A percentile compares a stretch with the other conserved stretches of the same genome.
Evolutionary conservation across 2,113 vertebrate genomes (phyloP).

Genomic region (Myotis brandtii): DNA sequence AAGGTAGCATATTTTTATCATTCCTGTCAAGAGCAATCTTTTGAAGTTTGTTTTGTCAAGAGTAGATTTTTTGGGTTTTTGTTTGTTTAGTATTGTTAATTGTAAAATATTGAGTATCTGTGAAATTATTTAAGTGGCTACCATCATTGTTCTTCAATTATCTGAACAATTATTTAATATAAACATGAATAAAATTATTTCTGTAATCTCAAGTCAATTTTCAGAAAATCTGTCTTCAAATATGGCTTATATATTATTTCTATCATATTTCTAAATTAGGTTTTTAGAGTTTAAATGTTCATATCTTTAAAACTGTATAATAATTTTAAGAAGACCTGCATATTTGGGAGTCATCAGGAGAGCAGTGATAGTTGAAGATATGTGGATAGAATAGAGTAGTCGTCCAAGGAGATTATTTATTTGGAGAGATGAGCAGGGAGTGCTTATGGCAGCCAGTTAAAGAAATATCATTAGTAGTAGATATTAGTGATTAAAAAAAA

Average conservation of each 20-base stretch:
- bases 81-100: not conserved
- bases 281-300: slow-evolving; percentile 27
- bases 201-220: not conserved
- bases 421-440: not conserved
- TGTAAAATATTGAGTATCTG: not conserved
- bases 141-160: not conserved
- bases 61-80: not conserved
- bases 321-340: not conserved
- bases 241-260: not conserved
- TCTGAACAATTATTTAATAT: not conserved
- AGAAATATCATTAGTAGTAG: not conserved
- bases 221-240: slow-evolving; percentile 32
- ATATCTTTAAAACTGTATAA: not conserved
- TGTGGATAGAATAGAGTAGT: not conserved
- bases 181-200: slow-evolving; percentile 3
- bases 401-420: not conserved
- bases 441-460: not conserved
- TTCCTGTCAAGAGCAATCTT: not conserved
- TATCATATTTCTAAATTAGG: not conserved
- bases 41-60: slow-evolving; percentile 21
- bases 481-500: not conserved
- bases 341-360: not conserved
- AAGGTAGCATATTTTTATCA: slow-evolving; percentile 32
- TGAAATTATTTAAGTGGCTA: not conserved
- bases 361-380: not conserved